Evolutionary conservation across 2,113 vertebrate genomes (phyloP), one percentile per base, ranked within the genome.

Genomic region (Trogon melanurus): DNA sequence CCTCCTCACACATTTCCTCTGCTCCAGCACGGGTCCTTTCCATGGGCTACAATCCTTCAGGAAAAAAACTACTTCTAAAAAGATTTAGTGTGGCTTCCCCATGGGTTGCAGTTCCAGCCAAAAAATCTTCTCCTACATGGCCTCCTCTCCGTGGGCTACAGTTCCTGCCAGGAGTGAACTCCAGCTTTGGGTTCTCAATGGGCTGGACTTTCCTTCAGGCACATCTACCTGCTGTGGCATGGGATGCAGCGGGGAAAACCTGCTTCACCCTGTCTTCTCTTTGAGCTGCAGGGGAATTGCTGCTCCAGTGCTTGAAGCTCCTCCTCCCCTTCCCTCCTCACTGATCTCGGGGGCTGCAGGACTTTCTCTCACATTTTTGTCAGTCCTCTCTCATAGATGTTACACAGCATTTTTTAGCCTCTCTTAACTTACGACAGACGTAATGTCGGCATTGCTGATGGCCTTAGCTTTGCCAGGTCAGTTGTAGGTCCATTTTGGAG

Each of bases 401-500:
- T 69, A 11, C 0, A 0, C 2, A 3, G 3, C 19, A 16, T 53
- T 71, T 80, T 83, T 92, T 47, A 65, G 47, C 5, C 26, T 89
- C 61, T 71, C n/a, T 11, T 21, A 20, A 56, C 23, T 57, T 58
- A 51, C 19, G 18, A 51, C 27, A 47, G 21, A 86, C 10, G 36
- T 32, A 53, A 58, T 32, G 53, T 16, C 19, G 29, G 14, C 20
- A 16, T 53, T 36, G 17, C n/a, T 78, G 27, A 23, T 34, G 11
- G 19, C 27, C 20, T 82, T 19, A 58, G 16, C 16, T 70, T 60
- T 64, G 54, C 23, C 38, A 65, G 25, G 26, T 23, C 38, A 65
- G 25, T 0, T 0, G 0, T 36, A 18, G 16, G 17, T 21, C 10
- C 2, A 0, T 54, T 90, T 58, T 80, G 62, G 53, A 87, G 11